Percentiles rank a stretch among this genome's conserved stretches.
These are phyloP conservation scores for Calameuta pallipes DNA, from an alignment of 2,888 invertebrate species.

Conservation along the genomic window DNA sequence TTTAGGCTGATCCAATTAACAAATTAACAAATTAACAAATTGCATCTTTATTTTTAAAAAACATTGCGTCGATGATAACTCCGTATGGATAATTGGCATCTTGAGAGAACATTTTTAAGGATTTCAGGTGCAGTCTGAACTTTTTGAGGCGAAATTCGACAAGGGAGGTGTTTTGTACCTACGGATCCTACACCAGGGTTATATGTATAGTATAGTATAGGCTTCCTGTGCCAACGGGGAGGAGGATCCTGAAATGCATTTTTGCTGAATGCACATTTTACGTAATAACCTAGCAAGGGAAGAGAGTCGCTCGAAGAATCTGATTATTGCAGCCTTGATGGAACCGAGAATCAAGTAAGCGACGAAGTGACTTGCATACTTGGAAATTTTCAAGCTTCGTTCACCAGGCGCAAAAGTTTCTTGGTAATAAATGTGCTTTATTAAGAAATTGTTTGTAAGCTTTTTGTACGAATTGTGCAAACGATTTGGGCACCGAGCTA, in stretches of 20 bases:
- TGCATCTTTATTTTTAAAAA: neutral
- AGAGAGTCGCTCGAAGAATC: slow-evolving; percentile 50
- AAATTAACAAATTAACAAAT: neutral
- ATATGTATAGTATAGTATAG: neutral
- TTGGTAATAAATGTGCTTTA: slow-evolving; percentile 14
- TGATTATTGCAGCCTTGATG: slow-evolving; percentile 55
- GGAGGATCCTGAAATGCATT: neutral
- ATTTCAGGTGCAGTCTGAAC: neutral
- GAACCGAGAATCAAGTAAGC: neutral
- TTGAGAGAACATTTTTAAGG: neutral
- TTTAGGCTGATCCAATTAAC: neutral
- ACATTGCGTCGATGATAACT: too few species aligned
- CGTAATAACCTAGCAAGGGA: slow-evolving; percentile 22
- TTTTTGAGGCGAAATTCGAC: neutral
- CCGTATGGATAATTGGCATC: neutral
- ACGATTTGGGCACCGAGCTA: neutral
- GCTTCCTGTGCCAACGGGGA: neutral
- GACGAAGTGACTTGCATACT: slow-evolving; percentile 40
- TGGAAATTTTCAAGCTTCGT: slow-evolving; percentile 40
- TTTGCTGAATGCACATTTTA: neutral
- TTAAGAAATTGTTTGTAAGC: slow-evolving; percentile 22
- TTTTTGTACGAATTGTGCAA: neutral
- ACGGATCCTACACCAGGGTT: neutral
- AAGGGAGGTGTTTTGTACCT: neutral
- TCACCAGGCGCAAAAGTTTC: slow-evolving; percentile 19